Base-by-base conservation (phyloP, 2,113 vertebrate genomes). In the Micronisus gabar region DNA sequence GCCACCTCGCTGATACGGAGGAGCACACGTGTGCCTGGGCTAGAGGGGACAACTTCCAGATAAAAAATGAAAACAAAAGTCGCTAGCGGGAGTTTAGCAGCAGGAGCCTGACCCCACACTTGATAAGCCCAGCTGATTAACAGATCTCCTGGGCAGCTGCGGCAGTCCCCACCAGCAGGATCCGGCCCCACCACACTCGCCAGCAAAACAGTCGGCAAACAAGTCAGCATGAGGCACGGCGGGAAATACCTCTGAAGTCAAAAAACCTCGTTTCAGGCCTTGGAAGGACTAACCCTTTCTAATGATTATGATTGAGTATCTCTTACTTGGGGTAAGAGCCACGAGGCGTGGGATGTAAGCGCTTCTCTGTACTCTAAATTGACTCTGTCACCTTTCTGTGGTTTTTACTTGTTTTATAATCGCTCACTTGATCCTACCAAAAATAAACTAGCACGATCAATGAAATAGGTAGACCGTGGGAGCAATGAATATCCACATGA, bases 331-430 rank as follows among this genome's bases (percentile, higher is more conserved):
- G 29, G n/a, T 50, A 70, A 76, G 30, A 75, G 53, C 30, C 40
- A 41, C 0, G 1, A 84, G 32, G 36, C 0, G 0, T 2, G 1
- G 71, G 36, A 56, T 62, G 13, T 68, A 91, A 88, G 79, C 0
- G 0, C 41, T 92, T 62, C 55, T 88, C 81, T 66, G 40, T 73
- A 34, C 67, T 90, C 55, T 74, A 86, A 93, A 90, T 95, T 3
- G 26, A 90, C 75, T 72, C 66, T 83, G 63, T 92, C 47, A 83
- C 74, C 75, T 96, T 90, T 81, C 71, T 78, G 34, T 88, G 67
- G 11, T 63, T 96, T 93, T 86, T 30, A 92, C 79, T 93, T 93
- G 79, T 92, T 92, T 94, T 93, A 78, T 95, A 94, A 93, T 93
- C 15, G 18, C 50, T 93, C 55, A 40, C 58, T 94, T 88, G 93